These are phyloP conservation scores for Aplochiton taeniatus DNA, from an alignment of 2,797 vertebrate genomes.

Conservation along the genomic window DNA sequence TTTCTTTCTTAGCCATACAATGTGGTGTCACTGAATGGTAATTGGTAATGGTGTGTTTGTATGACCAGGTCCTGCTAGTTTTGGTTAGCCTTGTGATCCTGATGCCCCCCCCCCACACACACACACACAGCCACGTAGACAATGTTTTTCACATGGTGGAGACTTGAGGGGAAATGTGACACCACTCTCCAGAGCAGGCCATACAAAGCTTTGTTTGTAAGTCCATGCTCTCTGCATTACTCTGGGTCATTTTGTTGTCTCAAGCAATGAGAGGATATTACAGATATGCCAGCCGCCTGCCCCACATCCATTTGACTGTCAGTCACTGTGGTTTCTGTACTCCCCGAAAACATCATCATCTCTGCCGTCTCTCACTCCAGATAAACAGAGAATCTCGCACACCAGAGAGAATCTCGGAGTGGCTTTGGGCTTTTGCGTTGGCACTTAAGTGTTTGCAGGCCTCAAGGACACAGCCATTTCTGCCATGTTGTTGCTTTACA, in stretches of 20 bases:
- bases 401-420: slow-evolving; percentile 56
- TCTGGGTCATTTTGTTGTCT: slow-evolving; percentile 23
- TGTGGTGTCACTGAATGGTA: slow-evolving; percentile 4
- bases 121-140: neutral
- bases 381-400: slow-evolving; percentile 53
- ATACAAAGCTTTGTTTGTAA: neutral
- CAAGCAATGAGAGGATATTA: slow-evolving; percentile 54
- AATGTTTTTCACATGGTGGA: slow-evolving; percentile 17
- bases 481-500: slow-evolving; percentile 59
- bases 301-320: slow-evolving; percentile 38
- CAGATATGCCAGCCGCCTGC: slow-evolving; percentile 54
- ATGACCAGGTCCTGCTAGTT: slow-evolving; percentile 35
- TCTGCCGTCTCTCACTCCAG: slow-evolving; percentile 26
- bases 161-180: slow-evolving; percentile 44
- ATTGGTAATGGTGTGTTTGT: slow-evolving; percentile 27
- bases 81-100: slow-evolving; percentile 25
- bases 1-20: slow-evolving; percentile 42
- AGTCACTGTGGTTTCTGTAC: slow-evolving; percentile 40
- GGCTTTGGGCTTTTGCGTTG: slow-evolving; percentile 57
- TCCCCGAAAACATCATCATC: slow-evolving; percentile 36
- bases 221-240: neutral
- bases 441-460: slow-evolving; percentile 60
- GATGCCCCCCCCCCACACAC: slow-evolving; percentile 30
- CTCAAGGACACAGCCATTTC: slow-evolving; percentile 43
- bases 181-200: slow-evolving; percentile 1